Conservation (phyloP, 1,140 invertebrate species). For the Neoseiulus cucumeris region DNA sequence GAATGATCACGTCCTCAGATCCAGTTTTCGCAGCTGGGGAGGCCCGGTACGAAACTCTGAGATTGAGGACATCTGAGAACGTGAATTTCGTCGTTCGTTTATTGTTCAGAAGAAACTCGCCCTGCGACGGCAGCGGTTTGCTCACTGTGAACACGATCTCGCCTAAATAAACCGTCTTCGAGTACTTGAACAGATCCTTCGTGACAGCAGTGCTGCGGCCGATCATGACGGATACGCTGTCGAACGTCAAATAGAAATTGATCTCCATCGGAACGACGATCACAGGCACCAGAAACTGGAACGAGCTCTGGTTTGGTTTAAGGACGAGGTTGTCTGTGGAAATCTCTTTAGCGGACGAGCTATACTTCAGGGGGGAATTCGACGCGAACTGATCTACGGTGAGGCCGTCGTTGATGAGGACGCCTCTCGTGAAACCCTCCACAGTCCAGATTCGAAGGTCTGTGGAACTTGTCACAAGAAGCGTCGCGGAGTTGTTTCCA, state of each 20-base stretch:
- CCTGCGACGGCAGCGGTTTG: neutral
- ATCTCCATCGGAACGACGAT: neutral
- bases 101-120: neutral
- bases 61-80: neutral
- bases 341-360: neutral
- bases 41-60: neutral
- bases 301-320: neutral
- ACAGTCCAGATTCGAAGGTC: neutral
- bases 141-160: neutral
- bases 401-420: neutral
- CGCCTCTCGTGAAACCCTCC: neutral
- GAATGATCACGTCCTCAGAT: neutral
- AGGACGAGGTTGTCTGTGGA: slow-evolving; percentile 4
- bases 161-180: neutral
- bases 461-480: neutral
- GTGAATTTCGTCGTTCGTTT: neutral
- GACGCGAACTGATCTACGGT: neutral
- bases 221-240: neutral
- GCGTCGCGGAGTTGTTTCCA: neutral
- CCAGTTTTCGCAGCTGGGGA: neutral
- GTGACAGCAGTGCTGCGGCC: neutral
- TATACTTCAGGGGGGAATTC: neutral
- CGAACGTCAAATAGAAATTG: neutral
- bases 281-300: neutral
- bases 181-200: neutral